Conservation (phyloP, 2,113 vertebrate species). For the Parus major region DNA sequence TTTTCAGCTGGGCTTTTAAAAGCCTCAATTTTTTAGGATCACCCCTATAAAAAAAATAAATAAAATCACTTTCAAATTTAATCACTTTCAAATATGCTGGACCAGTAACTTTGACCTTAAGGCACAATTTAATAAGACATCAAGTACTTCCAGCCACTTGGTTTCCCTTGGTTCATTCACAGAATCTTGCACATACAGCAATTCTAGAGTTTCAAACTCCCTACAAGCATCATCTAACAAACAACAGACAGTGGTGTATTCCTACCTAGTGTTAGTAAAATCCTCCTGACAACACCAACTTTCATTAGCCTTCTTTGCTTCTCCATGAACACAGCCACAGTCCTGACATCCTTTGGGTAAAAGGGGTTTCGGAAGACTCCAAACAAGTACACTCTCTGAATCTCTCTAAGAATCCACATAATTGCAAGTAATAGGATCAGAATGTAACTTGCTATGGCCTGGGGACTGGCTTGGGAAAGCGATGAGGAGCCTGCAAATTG, state of each 20-base stretch:
- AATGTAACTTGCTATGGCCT: conserved; percentile 83
- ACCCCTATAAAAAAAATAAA: background rate
- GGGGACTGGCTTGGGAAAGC: conserved; percentile 73
- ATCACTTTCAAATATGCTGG: background rate
- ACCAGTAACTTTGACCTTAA: background rate
- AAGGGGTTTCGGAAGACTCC: conserved; percentile 92
- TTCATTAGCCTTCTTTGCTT: conserved; percentile 83
- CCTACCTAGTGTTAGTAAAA: conserved; percentile 92
- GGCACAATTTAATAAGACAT: background rate
- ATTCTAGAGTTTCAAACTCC: background rate
- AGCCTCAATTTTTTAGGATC: background rate
- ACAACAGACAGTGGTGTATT: conserved; percentile 16
- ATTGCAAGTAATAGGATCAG: conserved; percentile 82
- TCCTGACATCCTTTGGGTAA: conserved; percentile 88
- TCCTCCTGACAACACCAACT: conserved; percentile 85
- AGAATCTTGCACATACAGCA: background rate
- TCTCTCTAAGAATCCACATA: conserved; percentile 86
- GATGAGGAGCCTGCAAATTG: conserved; percentile 72
- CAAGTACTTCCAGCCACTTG: background rate
- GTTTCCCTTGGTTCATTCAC: background rate
- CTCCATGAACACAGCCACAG: conserved; percentile 83
- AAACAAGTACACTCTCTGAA: conserved; percentile 89
- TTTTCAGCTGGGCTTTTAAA: background rate
- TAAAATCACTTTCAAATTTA: background rate
- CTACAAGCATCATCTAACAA: conserved; percentile 47